Base-by-base conservation (phyloP, 2,113 vertebrate genomes). In the Paradoxurus hermaphroditus region DNA sequence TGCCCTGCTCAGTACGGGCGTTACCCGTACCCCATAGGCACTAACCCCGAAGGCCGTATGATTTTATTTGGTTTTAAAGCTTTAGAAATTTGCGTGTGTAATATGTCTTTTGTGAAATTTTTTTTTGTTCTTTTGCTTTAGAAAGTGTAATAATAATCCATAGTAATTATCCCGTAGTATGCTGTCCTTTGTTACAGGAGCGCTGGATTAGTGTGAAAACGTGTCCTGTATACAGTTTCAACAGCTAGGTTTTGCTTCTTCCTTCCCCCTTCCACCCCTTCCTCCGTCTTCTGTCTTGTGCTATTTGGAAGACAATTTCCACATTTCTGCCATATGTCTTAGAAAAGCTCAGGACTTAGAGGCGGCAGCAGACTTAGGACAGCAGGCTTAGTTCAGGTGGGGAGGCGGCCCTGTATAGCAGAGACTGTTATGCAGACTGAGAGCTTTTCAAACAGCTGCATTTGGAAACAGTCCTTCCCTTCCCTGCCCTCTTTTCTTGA, bases 321-420 rank as follows among this genome's bases (percentile, higher is more conserved):
- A 95, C 97, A 96, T 98, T 98, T 93, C 95, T 95, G 91, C 97
- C 95, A 3, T 51, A 21, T 94, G 97, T 96, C 97, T 97, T 89
- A 15, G 31, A n/a, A 27, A 83, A 75, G 67, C 86, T 86, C 36
- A 34, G 36, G 84, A 70, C 92, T 86, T 86, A 15, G 65, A 79
- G 95, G 68, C 10, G 0, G 95, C 77, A 62, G 96, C 44, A 29
- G 95, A 93, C 88, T 87, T 86, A 96, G 84, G 93, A 77, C 62
- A 41, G 84, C 4, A 0, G 63, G 46, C 77, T 82, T 44, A 41
- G 90, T 79, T 96, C 91, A 95, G 96, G 97, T 95, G 94, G 68
- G 13, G 0, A 41, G 65, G 51, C 0, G 2, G 90, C 78, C 90
- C 68, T 14, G 87, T 27, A 4, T 51, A 65, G 44, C 78, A 12